Conservation (phyloP, 2,113 vertebrate genomes). For the Pica pica region DNA sequence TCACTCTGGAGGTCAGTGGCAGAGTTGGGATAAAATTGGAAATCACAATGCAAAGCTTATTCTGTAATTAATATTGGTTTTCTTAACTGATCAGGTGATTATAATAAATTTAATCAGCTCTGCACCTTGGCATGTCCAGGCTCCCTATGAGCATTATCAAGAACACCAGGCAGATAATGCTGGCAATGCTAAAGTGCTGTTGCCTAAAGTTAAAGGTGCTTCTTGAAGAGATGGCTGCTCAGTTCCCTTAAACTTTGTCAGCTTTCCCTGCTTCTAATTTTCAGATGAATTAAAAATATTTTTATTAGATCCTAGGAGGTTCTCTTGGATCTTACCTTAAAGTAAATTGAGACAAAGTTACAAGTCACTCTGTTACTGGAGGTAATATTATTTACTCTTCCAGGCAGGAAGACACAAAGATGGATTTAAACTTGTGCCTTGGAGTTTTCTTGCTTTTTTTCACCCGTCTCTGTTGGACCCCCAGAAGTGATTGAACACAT, state of each 20-base stretch:
- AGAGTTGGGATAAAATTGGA: background rate
- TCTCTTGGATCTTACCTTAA: background rate
- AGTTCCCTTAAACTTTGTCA: background rate
- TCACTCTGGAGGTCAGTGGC: background rate
- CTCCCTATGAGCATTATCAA: background rate
- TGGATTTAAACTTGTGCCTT: background rate
- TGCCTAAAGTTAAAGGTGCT: background rate
- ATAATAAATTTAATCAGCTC: background rate
- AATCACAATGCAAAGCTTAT: background rate
- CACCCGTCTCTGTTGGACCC: background rate
- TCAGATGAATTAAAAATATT: background rate
- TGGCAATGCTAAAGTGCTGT: background rate
- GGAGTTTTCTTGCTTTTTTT: background rate
- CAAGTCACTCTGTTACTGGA: background rate
- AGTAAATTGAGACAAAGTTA: background rate
- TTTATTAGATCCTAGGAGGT: background rate
- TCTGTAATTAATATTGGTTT: background rate
- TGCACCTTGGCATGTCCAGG: background rate
- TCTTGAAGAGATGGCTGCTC: background rate
- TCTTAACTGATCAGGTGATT: background rate
- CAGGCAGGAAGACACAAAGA: background rate
- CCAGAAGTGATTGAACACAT: conserved; percentile 26
- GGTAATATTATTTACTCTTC: background rate
- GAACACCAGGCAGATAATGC: background rate
- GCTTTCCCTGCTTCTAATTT: background rate